Evolutionary conservation across 1,140 invertebrate genomes (phyloP).

Genomic region (Cheumatopsyche charites): DNA sequence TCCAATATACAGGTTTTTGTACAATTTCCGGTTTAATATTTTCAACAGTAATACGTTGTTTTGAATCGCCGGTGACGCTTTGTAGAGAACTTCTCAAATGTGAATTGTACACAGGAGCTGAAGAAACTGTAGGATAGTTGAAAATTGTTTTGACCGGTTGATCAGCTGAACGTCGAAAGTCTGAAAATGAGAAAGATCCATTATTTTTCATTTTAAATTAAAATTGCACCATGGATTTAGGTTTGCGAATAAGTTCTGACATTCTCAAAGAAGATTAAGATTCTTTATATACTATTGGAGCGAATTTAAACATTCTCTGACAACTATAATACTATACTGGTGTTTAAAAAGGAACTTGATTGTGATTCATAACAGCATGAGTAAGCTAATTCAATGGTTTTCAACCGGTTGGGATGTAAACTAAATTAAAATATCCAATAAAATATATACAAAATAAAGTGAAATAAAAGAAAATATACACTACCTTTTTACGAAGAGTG

Average conservation of each 20-base stretch:
- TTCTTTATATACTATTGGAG: background rate
- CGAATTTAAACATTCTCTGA: background rate
- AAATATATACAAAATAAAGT: background rate
- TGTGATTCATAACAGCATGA: slow-evolving; percentile 8
- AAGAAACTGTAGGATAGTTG: slow-evolving; percentile 30
- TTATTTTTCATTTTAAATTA: background rate
- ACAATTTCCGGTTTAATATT: background rate
- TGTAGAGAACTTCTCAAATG: slow-evolving; percentile 19
- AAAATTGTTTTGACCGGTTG: slow-evolving; percentile 30
- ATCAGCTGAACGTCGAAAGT: slow-evolving; percentile 63
- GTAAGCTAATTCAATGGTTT: slow-evolving; percentile 6
- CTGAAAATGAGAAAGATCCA: slow-evolving; percentile 52
- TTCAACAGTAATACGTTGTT: background rate
- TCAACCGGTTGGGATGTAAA: background rate
- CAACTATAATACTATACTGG: background rate
- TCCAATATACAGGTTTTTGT: slow-evolving; percentile 53
- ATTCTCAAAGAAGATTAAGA: too few species aligned
- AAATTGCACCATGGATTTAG: background rate
- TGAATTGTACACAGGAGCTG: slow-evolving; percentile 10
- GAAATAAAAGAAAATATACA: slow-evolving; percentile 24
- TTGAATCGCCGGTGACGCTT: background rate
- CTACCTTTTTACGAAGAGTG: slow-evolving; percentile 29
- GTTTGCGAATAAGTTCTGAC: too few species aligned
- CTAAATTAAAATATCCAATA: background rate
- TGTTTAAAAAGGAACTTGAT: background rate